Evolutionary conservation across 2,888 invertebrate genomes (phyloP), one percentile per base, ranked within the genome.

Genomic region (Chrysolina haemoptera): DNA sequence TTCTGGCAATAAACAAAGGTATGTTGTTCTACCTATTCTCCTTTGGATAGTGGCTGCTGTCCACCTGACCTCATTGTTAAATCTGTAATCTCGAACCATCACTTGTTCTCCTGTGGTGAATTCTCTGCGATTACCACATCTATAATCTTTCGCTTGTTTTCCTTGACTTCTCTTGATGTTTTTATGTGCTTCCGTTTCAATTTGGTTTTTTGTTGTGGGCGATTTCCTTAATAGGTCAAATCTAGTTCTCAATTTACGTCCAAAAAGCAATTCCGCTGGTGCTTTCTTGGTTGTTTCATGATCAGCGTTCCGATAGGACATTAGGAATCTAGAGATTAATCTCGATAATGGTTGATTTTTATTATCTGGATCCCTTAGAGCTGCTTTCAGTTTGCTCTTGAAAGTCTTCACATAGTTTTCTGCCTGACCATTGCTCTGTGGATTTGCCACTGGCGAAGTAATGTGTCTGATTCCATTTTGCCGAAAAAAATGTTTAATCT

Each of bases 361-460:
- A 43, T 43, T 43, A 12, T 43, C 43, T 43, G 43, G 14, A 35
- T 74, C 74, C n/a, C 22, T 16, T 22, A 74, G 27, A 12, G 65
- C 55, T n/a, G 74, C 46, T 62, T 67, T 71, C 6, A 74, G 16
- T 48, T 71, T 71, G 41, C 55, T 20, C 53, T 74, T 74, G 27
- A 70, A 70, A 27, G 67, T 71, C 40, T 71, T 74, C 35, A 74
- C 74, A 12, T 46, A 22, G 20, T 59, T 66, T 64, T 74, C 74
- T 35, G 70, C 74, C 18, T 22, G 18, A n/a, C n/a, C n/a, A n/a
- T n/a, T n/a, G n/a, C n/a, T n/a, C n/a, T n/a, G n/a, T n/a, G n/a
- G n/a, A n/a, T 12, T 67, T 70, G 18, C 62, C 62, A 50, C 70
- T 68, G 22, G 62, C 62, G 48, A 46, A 35, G 70, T 74, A 14